phyloP scores from a whole-genome alignment of 2,113 vertebrate species.

The Phrynosoma platyrhinos region DNA sequence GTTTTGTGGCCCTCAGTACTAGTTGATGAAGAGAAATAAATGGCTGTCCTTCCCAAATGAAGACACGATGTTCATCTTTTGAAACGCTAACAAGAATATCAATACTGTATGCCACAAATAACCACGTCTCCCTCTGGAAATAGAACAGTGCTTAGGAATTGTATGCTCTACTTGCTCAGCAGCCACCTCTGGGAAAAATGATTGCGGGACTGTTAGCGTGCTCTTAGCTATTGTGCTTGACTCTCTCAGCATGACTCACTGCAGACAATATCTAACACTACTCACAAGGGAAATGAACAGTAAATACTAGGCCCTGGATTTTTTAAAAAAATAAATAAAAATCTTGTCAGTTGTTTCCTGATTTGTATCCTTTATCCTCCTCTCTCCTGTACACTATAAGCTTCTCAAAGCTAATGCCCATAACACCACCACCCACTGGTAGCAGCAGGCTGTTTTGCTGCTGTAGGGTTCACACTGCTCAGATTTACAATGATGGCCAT shows the following conservation, averaged over 20 bases:
- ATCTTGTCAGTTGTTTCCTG: conserved; percentile 71
- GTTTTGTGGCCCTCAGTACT: neutral
- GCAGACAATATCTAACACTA: conserved; percentile 73
- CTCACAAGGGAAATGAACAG: conserved; percentile 72
- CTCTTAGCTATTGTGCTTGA: conserved; percentile 72
- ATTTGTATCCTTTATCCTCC: conserved; percentile 83
- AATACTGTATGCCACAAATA: neutral
- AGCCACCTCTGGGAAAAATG: conserved; percentile 63
- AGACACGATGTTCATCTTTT: neutral
- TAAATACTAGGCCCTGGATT: conserved; percentile 74
- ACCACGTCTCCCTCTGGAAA: conserved; percentile 30
- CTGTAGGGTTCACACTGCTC: conserved; percentile 66
- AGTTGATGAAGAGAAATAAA: neutral
- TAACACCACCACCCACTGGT: conserved; percentile 77
- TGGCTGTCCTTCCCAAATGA: neutral
- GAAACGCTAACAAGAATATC: neutral
- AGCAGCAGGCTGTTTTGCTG: conserved; percentile 73
- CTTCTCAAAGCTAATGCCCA: conserved; percentile 78
- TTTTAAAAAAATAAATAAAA: conserved; percentile 34
- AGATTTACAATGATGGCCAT: conserved; percentile 70
- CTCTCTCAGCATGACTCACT: conserved; percentile 76
- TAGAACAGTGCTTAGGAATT: conserved; percentile 64
- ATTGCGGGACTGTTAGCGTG: conserved; percentile 62
- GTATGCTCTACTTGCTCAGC: conserved; percentile 51
- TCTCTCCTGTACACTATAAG: conserved; percentile 73